phyloP scores from a whole-genome alignment of 2,797 vertebrate genomes.

The Merluccius polli region DNA sequence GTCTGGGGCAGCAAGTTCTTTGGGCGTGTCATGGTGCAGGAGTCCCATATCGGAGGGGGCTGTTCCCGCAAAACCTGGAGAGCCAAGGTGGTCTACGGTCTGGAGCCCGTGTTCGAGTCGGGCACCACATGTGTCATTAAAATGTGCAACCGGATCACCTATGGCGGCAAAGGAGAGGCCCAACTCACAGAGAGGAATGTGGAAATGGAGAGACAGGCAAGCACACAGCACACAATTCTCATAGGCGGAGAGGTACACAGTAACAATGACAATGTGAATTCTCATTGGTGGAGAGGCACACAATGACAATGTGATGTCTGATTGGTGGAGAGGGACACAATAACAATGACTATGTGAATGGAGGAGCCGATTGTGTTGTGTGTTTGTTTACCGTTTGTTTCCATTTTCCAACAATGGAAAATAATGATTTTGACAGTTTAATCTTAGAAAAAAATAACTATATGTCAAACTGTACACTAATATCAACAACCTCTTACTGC shows the following conservation, averaged over 20 bases:
- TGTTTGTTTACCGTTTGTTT: background rate
- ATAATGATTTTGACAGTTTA: background rate
- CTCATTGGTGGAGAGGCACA: background rate
- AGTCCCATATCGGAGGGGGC: constrained; percentile 68
- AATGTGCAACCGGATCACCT: constrained; percentile 79
- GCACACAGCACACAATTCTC: constrained; percentile 2
- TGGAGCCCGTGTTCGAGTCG: constrained; percentile 91
- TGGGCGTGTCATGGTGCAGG: constrained; percentile 84
- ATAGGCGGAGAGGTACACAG: background rate
- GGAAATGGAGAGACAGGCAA: constrained; percentile 85
- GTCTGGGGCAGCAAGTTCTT: constrained; percentile 91
- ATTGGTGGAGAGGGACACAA: background rate
- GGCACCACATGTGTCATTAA: constrained; percentile 87
- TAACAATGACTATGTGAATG: background rate
- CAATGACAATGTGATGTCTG: background rate
- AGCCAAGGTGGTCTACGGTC: constrained; percentile 89
- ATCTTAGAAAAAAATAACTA: background rate
- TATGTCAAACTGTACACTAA: background rate
- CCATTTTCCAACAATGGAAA: too few species aligned
- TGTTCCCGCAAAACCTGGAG: constrained; percentile 82
- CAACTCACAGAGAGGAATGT: constrained; percentile 86
- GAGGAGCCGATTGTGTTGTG: background rate
- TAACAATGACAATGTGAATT: background rate
- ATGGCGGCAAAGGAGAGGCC: constrained; percentile 84
- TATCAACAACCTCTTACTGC: background rate